Base-by-base conservation (phyloP, 2,888 invertebrate genomes). In the Glaucopsyche alexis region DNA sequence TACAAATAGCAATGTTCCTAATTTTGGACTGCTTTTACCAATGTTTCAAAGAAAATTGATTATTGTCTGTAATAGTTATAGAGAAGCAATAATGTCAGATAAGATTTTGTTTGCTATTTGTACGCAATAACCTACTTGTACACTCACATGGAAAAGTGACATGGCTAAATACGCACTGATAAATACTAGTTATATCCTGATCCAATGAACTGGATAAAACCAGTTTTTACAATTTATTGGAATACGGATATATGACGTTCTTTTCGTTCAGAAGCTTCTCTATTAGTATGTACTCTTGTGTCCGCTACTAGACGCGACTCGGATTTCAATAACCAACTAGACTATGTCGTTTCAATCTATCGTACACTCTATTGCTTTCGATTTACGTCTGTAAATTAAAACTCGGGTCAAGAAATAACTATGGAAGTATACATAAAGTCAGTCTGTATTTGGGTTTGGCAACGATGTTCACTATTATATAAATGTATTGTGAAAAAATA, bases 371-470 rank as follows among this genome's bases (percentile, higher is more conserved):
- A 69, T 69, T 69, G 19, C 45, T 69, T 52, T 67, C 67, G 52
- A 52, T 16, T 66, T 72, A 77, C 74, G 78, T 73, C 75, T 71
- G 75, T 76, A 76, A 76, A 75, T 79, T 78, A 80, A 81, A 82
- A 83, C 79, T 80, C 79, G 81, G 82, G 78, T 83, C 83, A 81
- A 81, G 82, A 86, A 85, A 87, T 83, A 80, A 78, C 75, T 78
- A 84, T 85, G 85, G 85, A 86, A 85, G 83, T 90, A 89, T 89
- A 90, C 90, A 88, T 87, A 88, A 86, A 86, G 89, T 92, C 91
- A 91, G 91, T 91, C 90, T 91, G 90, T 86, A 80, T 84, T 87
- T 81, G 86, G 87, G 87, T 90, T 92, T 92, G 91, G 91, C 92
- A 90, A 88, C 91, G 85, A 89, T 84, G 84, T 89, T 87, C 85